Evolutionary conservation across 2,113 vertebrate genomes (phyloP), one percentile per base, ranked within the genome.

Genomic region (Oceanites oceanicus): DNA sequence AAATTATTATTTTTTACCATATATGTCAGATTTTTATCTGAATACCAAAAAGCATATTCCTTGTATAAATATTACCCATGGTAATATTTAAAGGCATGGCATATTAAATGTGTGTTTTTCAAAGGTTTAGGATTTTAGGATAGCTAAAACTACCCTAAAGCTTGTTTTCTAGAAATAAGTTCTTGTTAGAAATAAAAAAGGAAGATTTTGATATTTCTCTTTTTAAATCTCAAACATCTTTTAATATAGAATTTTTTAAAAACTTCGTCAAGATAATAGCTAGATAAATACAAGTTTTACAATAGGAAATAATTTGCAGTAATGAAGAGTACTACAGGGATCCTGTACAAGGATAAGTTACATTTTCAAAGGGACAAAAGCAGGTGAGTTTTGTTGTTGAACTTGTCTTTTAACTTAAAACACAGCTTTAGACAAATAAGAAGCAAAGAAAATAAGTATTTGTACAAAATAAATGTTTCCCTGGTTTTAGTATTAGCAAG

Each of bases 371-470:
- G 26, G 36, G 32, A 58, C 15, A 55, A 75, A 81, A 84, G 16
- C 13, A 45, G 17, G 17, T 89, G 65, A 56, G 15, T 87, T 96
- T 83, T 90, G 42, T 82, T 79, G 40, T 63, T 90, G 49, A 79
- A 38, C n/a, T 76, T 61, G 45, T 44, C 34, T 36, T 62, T 67
- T 50, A 44, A 65, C 23, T 70, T 61, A 63, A 92, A 94, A 25
- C 30, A 56, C 50, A 78, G 32, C 38, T 85, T 85, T 75, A 58
- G 32, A 55, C 36, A 90, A 91, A 55, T n/a, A 44, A 82, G 30
- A 93, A 72, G 11, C 15, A 49, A 76, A 76, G 49, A 53, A 67
- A 80, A 25, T 25, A 52, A 25, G 3, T 62, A 88, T 73, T 73
- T 76, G 7, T 67, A 23, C 21, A 61, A 80, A 92, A 70, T 61